Conservation (phyloP, 2,797 vertebrate species). For the Darevskia mixta region DNA sequence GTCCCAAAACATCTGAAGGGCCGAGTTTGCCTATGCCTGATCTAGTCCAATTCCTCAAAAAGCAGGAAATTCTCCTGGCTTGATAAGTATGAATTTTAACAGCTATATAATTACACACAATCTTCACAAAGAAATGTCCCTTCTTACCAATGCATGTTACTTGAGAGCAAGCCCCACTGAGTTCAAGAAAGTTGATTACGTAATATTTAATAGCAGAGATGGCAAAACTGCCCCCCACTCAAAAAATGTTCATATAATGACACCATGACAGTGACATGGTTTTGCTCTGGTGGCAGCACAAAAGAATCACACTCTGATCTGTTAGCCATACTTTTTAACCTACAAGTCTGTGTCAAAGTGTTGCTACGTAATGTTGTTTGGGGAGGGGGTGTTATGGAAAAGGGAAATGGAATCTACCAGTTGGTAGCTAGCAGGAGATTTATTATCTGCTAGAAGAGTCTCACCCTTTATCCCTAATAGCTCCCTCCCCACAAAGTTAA, state of each 20-base stretch:
- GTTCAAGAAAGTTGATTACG: neutral
- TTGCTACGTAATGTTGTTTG: neutral
- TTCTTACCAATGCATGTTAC: neutral
- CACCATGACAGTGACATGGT: neutral
- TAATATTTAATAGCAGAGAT: neutral
- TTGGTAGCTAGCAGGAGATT: neutral
- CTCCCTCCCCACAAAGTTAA: neutral
- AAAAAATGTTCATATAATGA: neutral
- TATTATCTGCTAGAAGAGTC: neutral
- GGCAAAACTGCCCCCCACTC: too few species aligned
- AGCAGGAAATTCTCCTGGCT: neutral
- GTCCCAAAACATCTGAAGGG: too few species aligned
- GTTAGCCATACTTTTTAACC: neutral
- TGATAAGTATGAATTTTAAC: neutral
- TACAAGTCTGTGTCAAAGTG: neutral
- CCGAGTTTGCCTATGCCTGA: too few species aligned
- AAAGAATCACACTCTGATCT: neutral
- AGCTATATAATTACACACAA: neutral
- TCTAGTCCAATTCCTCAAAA: too few species aligned
- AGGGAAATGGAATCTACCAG: neutral
- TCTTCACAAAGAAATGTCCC: neutral
- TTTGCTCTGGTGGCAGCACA: neutral
- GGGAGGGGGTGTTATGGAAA: neutral
- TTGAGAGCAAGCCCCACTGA: neutral
- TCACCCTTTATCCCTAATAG: neutral